Percentiles rank a stretch among this genome's conserved stretches.
phyloP scores from a whole-genome alignment of 2,797 vertebrate genomes.

The Argyrosomus regius region DNA sequence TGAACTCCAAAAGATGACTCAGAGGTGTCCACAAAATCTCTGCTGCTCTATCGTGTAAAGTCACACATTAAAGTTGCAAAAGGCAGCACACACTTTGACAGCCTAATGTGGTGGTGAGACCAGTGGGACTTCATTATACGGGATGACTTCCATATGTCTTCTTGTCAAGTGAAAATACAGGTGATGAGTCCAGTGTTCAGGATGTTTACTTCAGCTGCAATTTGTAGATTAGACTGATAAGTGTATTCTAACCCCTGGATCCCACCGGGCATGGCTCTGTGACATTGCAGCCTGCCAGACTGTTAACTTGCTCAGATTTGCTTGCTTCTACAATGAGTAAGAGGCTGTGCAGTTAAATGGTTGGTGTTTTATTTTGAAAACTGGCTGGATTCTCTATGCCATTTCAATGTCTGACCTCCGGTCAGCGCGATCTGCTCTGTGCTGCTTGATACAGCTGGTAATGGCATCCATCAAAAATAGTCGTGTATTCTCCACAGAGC shows the following conservation, averaged over 20 bases:
- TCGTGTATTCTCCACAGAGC: no score
- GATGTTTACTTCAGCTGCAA: neutral
- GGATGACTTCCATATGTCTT: neutral
- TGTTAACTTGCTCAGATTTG: no score
- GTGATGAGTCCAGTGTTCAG: neutral
- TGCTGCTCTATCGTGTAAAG: conserved; percentile 1
- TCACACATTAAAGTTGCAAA: conserved; percentile 2
- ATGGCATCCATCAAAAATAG: no score
- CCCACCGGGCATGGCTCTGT: no score
- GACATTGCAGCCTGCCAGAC: no score
- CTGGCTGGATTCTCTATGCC: no score
- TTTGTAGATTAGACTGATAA: neutral
- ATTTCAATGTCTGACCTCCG: no score
- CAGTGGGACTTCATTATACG: neutral
- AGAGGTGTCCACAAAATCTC: neutral
- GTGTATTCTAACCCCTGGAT: neutral
- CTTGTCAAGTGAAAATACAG: neutral
- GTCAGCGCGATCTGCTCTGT: no score
- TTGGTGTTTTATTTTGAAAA: no score
- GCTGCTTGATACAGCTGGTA: no score
- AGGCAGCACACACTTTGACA: conserved; percentile 8
- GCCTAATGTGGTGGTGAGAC: neutral
- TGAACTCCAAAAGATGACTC: neutral
- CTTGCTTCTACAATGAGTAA: no score
- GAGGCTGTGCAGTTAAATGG: no score